Percentiles rank a stretch among this genome's conserved stretches.
These are phyloP conservation scores for Corapipo altera DNA, from an alignment of 2,113 vertebrate genomes.

Conservation along the genomic window DNA sequence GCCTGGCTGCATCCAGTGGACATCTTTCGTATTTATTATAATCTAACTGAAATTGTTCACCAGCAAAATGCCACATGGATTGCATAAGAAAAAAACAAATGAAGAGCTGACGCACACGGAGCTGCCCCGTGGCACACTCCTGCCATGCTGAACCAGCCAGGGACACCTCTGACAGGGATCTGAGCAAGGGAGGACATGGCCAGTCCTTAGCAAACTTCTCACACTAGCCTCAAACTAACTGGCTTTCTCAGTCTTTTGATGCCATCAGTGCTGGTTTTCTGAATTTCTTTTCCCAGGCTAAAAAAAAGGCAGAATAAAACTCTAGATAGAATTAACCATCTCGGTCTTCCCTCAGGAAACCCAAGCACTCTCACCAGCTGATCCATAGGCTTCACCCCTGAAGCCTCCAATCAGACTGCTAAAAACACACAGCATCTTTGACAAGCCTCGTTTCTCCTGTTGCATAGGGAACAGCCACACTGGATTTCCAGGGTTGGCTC, in stretches of 20 bases:
- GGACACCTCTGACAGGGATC: not conserved
- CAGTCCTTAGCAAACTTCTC: not conserved
- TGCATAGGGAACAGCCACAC: not conserved
- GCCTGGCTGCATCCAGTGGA: not conserved
- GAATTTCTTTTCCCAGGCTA: not conserved
- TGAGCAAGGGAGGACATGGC: not conserved
- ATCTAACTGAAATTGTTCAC: constrained; percentile 10
- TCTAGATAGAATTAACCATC: not conserved
- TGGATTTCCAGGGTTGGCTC: not conserved
- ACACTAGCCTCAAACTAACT: not conserved
- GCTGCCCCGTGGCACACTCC: not conserved
- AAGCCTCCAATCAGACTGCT: not conserved
- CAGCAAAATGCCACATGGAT: not conserved
- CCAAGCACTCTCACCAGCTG: not conserved
- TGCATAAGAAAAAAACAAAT: not conserved
- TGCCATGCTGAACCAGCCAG: not conserved
- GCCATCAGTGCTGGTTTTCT: not conserved
- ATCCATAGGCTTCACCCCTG: not conserved
- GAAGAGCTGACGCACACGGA: not conserved
- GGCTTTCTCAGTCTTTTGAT: not conserved
- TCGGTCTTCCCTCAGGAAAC: not conserved
- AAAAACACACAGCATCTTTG: not conserved
- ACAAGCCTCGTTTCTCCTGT: not conserved
- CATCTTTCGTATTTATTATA: constrained; percentile 6
- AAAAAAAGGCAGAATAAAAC: not conserved